Conservation (phyloP, 2,113 vertebrate species). For the Atlantisia rogersi region DNA sequence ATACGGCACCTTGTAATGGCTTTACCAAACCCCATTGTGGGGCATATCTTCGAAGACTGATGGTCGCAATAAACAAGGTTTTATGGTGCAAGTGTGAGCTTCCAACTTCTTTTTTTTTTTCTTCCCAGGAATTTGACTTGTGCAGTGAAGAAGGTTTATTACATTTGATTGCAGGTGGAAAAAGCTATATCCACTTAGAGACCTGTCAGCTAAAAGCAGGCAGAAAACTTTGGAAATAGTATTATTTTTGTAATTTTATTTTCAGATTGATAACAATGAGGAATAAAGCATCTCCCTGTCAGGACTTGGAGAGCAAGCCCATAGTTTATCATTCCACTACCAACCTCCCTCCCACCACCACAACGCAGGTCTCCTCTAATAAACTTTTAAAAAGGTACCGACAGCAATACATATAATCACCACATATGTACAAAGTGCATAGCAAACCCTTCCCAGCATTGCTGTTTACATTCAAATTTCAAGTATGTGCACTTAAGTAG, state of each 20-base stretch:
- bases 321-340: neutral
- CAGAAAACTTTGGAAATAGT: slow-evolving; percentile 48
- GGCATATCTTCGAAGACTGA: slow-evolving; percentile 82
- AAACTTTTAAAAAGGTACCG: neutral
- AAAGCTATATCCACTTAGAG: slow-evolving; percentile 68
- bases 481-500: accelerated
- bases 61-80: slow-evolving; percentile 81
- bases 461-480: neutral
- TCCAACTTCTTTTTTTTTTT: slow-evolving; percentile 70
- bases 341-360: neutral
- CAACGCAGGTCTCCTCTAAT: neutral
- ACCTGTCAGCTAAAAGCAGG: slow-evolving; percentile 67
- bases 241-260: slow-evolving; percentile 61
- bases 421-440: accelerated
- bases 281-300: slow-evolving; percentile 23
- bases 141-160: slow-evolving; percentile 74
- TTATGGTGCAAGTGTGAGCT: slow-evolving; percentile 78
- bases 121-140: slow-evolving; percentile 73
- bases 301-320: neutral
- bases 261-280: slow-evolving; percentile 24
- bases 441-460: neutral
- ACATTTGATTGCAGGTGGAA: slow-evolving; percentile 72
- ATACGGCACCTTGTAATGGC: slow-evolving; percentile 84
- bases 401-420: neutral
- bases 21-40: slow-evolving; percentile 83